phyloP scores from a whole-genome alignment of 2,888 invertebrate genomes.

The Pterobdella sp. region DNA sequence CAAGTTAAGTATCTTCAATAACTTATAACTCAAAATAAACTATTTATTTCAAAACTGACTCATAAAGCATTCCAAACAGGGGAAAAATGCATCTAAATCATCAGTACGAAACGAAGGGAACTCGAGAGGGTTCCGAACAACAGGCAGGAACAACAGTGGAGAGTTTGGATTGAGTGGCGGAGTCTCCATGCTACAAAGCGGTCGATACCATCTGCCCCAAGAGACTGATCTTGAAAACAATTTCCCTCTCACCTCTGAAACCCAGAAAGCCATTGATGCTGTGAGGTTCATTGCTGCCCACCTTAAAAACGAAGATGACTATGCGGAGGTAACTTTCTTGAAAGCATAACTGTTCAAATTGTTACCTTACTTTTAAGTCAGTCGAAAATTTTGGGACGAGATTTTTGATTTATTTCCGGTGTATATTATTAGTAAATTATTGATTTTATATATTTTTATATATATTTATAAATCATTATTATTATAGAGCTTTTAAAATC shows the following conservation, averaged over 20 bases:
- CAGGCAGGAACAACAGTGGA: neutral
- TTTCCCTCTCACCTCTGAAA: constrained; percentile 67
- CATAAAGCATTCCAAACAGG: no score
- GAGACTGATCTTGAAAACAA: constrained; percentile 45
- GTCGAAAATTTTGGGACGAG: neutral
- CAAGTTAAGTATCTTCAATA: no score
- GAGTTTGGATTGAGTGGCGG: constrained; percentile 5
- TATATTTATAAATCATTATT: neutral
- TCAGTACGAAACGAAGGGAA: neutral
- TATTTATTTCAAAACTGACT: no score
- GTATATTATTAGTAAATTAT: neutral
- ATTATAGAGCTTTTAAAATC: no score
- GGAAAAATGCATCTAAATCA: no score
- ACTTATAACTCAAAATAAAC: no score
- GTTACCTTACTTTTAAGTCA: neutral
- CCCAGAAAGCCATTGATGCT: constrained; percentile 72
- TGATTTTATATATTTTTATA: neutral
- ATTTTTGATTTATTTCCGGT: neutral
- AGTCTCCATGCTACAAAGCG: neutral
- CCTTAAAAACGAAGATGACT: constrained; percentile 91
- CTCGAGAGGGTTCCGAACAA: neutral
- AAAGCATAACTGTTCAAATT: neutral
- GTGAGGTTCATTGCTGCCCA: constrained; percentile 97
- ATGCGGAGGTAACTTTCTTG: constrained; percentile 74
- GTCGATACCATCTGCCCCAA: neutral